Base-by-base conservation (phyloP, 2,797 vertebrate species). In the Anniella stebbinsi region DNA sequence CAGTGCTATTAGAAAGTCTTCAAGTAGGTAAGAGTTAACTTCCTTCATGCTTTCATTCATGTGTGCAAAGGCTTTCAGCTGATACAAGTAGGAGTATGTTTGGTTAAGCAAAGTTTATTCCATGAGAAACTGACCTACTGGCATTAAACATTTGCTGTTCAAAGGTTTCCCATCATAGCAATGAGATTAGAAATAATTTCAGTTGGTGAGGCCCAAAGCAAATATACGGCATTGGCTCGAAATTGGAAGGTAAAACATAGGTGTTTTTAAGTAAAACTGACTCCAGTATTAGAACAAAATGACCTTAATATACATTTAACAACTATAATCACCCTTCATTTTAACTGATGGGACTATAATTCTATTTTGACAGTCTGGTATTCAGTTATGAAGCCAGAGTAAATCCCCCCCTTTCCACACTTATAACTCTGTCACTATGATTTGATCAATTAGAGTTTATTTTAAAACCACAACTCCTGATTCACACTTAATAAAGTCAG, bases 101-200 rank as follows among this genome's bases (percentile, higher is more conserved):
- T 91, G 82, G 41, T 87, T 93, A 91, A 89, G 93, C 93, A 92
- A 38, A 92, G 87, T 89, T 94, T 93, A 88, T 95, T 94, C 84
- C 84, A 87, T 89, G 70, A 93, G 63, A 91, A 91, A 89, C 87
- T 80, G 91, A 51, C 36, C 11, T 92, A 91, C 87, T 87, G 48
- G 86, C 73, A 84, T 60, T 89, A 91, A 94, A 69, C 86, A 5
- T 89, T 90, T 85, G 81, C 88, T 9, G 23, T 88, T 81, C 88
- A 81, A 94, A 92, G 38, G 82, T 92, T 93, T 94, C 70, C 30
- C n/a, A 5, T 83, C 76, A 89, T 91, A 87, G 12, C 73, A 90
- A 1, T 92, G 63, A 80, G 73, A 87, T n/a, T 72, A 83, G 91
- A 93, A 93, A 86, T 92, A 76, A 76, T 80, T 84, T 88, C 76